Evolutionary conservation across 1,140 invertebrate genomes (phyloP).

Genomic region (Drosophila micromelanica): DNA sequence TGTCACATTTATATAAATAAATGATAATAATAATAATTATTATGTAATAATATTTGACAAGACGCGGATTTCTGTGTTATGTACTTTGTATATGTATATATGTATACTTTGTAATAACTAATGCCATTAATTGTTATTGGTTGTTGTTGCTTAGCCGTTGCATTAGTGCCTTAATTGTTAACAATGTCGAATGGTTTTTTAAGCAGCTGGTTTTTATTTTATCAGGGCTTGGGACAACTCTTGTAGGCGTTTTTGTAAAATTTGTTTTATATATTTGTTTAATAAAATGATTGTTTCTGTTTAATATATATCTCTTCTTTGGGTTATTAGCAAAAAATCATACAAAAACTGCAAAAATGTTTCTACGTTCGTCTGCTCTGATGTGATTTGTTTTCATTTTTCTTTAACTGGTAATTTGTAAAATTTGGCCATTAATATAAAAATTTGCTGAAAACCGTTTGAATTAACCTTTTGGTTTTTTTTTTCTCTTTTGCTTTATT

Average conservation of each 20-base stretch:
- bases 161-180: slow-evolving; percentile 50
- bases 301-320: slow-evolving; percentile 56
- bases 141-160: slow-evolving; percentile 56
- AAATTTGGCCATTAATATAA: slow-evolving; percentile 80
- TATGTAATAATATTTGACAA: slow-evolving; percentile 69
- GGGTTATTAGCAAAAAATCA: slow-evolving; percentile 77
- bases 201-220: slow-evolving; percentile 48
- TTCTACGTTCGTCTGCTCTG: slow-evolving; percentile 30
- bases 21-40: slow-evolving; percentile 50
- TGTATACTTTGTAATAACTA: slow-evolving; percentile 56
- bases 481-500: slow-evolving; percentile 29
- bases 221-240: slow-evolving; percentile 43
- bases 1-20: slow-evolving; percentile 57
- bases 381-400: slow-evolving; percentile 2
- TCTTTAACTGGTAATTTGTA: slow-evolving; percentile 48
- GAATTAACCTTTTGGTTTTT: slow-evolving; percentile 63
- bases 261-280: slow-evolving; percentile 63
- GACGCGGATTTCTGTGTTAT: slow-evolving; percentile 70
- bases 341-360: slow-evolving; percentile 60
- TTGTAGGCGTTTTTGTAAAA: slow-evolving; percentile 59
- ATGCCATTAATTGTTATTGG: slow-evolving; percentile 57
- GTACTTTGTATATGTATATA: slow-evolving; percentile 39
- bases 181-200: slow-evolving; percentile 63
- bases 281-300: slow-evolving; percentile 76
- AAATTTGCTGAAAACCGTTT: slow-evolving; percentile 79